phyloP scores from a whole-genome alignment of 2,113 vertebrate species.

The Ceuthmochares aereus region DNA sequence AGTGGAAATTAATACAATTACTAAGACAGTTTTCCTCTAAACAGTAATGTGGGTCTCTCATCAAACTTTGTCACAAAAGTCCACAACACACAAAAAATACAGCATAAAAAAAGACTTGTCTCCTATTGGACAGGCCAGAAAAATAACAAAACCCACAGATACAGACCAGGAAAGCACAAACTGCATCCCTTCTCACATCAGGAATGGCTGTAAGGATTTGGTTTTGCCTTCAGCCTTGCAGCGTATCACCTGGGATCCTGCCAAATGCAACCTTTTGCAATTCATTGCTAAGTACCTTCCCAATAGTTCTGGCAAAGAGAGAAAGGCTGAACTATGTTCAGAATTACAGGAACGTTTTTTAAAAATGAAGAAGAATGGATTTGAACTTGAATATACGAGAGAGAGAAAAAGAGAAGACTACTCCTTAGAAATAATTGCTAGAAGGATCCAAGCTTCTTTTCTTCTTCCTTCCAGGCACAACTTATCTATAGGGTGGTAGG shows the following conservation, averaged over 20 bases:
- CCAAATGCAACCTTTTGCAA: not conserved
- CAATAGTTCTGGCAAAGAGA: not conserved
- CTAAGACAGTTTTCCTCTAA: not conserved
- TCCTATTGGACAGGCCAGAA: not conserved
- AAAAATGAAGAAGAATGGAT: conserved; percentile 17
- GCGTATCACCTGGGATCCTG: not conserved
- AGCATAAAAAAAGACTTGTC: not conserved
- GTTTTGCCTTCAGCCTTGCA: not conserved
- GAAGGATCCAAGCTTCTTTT: not conserved
- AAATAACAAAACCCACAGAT: not conserved
- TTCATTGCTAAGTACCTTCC: not conserved
- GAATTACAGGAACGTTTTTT: conserved; percentile 42
- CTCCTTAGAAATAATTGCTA: conserved; percentile 37
- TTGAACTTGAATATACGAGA: conserved; percentile 15
- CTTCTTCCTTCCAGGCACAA: not conserved
- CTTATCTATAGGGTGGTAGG: not conserved
- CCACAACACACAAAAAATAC: not conserved
- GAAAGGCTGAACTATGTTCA: not conserved
- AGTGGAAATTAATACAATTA: not conserved
- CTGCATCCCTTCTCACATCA: not conserved
- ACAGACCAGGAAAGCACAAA: not conserved
- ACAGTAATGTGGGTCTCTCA: not conserved
- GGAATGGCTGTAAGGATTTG: not conserved
- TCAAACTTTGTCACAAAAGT: not conserved
- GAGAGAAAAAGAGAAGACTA: conserved; percentile 17